Conservation (phyloP, 2,888 invertebrate species). For the Matsumyia berberina region DNA sequence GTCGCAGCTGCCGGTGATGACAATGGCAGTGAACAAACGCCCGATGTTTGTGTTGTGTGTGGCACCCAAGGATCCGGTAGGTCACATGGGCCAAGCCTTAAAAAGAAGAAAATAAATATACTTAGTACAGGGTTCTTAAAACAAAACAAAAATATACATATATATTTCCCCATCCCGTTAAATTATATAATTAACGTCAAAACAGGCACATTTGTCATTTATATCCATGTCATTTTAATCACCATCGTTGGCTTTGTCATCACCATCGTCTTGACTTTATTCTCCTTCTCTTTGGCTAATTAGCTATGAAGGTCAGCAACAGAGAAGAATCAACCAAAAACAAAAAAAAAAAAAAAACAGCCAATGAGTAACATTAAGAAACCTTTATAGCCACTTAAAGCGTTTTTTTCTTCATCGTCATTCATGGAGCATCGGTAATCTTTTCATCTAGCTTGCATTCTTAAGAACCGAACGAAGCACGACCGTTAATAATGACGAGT, state of each 20-base stretch:
- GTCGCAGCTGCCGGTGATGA: conserved; percentile 84
- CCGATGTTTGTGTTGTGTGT: conserved; percentile 78
- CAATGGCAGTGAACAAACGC: conserved; percentile 85
- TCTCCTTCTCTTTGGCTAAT: conserved; percentile 39
- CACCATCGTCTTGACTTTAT: conserved; percentile 28
- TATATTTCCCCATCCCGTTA: neutral
- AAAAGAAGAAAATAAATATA: conserved; percentile 78
- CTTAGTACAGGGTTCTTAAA: conserved; percentile 13
- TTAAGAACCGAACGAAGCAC: conserved; percentile 29
- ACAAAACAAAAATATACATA: neutral
- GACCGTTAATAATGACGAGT: conserved; percentile 39
- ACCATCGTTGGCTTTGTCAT: conserved; percentile 32
- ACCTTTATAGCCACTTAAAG: conserved; percentile 65
- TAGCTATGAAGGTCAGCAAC: conserved; percentile 35
- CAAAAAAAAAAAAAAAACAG: neutral
- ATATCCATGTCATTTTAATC: conserved; percentile 53
- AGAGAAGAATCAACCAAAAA: neutral
- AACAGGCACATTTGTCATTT: conserved; percentile 38
- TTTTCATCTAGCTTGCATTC: conserved; percentile 56
- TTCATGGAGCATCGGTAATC: conserved; percentile 57
- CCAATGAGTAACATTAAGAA: conserved; percentile 39
- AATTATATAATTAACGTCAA: conserved; percentile 40
- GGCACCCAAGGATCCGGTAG: conserved; percentile 86
- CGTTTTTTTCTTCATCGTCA: conserved; percentile 60
- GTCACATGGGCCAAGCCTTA: conserved; percentile 96